Base-by-base conservation (phyloP, 2,113 vertebrate genomes). In the Tapirus terrestris region DNA sequence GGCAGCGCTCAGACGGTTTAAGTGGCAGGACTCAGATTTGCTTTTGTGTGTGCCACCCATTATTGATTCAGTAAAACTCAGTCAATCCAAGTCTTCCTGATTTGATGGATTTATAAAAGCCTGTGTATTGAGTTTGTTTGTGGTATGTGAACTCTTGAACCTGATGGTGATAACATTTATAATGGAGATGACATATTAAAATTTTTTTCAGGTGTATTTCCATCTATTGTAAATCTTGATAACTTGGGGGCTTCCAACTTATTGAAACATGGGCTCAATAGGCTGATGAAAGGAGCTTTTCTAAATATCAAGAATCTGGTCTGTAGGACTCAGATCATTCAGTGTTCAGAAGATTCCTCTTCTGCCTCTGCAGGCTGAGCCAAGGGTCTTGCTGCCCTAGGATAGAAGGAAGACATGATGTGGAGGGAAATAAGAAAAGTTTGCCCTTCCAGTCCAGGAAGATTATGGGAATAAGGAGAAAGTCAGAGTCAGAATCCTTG, bases 151-250 rank as follows among this genome's bases (percentile, higher is more conserved):
- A 83, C 10, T 76, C 75, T 93, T 87, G 18, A 58, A 25, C 56
- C 27, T 95, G 53, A 67, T 43, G 36, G 53, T 96, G 45, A 95
- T 27, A 91, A 27, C 70, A 91, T 91, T 70, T 91, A 21, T 72
- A 91, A 63, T 51, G 33, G 58, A 86, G 68, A 67, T 83, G 45
- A 70, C 27, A 39, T 36, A 70, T 56, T 63, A 85, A 80, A 65
- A 60, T 17, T 16, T 65, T 95, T 86, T 89, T 61, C 27, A 67
- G 21, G 31, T 76, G 8, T 93, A 77, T 93, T 91, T 84, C 33
- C 23, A 73, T 53, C 63, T 89, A 12, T 83, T 72, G 27, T 51
- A 73, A 53, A 80, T 85, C 7, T 93, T 65, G 27, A 58, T 83
- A 45, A 88, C 27, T 36, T 58, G 20, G 39, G n/a, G 12, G 36